These are phyloP conservation scores for Labeo rohita DNA, from an alignment of 2,113 vertebrate genomes.

Conservation along the genomic window DNA sequence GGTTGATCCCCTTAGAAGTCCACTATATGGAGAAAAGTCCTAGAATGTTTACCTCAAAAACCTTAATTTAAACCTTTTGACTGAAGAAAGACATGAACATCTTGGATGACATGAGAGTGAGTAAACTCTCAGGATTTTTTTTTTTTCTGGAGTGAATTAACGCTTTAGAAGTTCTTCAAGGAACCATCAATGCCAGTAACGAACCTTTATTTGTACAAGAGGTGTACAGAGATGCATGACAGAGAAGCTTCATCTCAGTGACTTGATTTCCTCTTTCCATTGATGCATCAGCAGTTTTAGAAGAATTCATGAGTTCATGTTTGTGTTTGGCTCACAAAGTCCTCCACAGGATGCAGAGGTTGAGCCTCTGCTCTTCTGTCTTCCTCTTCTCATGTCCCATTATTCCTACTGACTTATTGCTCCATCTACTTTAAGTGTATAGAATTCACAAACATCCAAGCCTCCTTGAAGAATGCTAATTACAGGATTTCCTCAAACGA, in stretches of 20 bases:
- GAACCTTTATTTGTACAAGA: not conserved
- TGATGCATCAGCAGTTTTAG: constrained; percentile 24
- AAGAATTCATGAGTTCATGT: not conserved
- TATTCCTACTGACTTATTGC: not conserved
- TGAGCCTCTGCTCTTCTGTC: not conserved
- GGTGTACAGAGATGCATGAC: not conserved
- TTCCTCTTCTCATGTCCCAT: constrained; percentile 1
- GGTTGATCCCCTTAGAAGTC: too few relatives aligned
- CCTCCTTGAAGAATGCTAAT: not conserved
- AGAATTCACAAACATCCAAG: not conserved
- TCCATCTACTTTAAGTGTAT: not conserved
- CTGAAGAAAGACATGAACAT: too few relatives aligned
- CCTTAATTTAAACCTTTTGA: too few relatives aligned
- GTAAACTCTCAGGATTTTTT: too few relatives aligned
- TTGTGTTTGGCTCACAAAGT: not conserved
- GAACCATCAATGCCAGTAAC: not conserved
- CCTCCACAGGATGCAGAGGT: not conserved
- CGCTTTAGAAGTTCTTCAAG: not conserved
- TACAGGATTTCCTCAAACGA: not conserved
- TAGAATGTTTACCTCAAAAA: too few relatives aligned
- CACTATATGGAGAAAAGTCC: too few relatives aligned
- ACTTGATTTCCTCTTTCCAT: not conserved
- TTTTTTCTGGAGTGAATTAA: too few relatives aligned
- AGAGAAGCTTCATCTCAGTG: not conserved
- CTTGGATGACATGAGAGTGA: too few relatives aligned